These are phyloP conservation scores for Chesias legatella DNA, from an alignment of 2,888 invertebrate genomes.

Conservation along the genomic window DNA sequence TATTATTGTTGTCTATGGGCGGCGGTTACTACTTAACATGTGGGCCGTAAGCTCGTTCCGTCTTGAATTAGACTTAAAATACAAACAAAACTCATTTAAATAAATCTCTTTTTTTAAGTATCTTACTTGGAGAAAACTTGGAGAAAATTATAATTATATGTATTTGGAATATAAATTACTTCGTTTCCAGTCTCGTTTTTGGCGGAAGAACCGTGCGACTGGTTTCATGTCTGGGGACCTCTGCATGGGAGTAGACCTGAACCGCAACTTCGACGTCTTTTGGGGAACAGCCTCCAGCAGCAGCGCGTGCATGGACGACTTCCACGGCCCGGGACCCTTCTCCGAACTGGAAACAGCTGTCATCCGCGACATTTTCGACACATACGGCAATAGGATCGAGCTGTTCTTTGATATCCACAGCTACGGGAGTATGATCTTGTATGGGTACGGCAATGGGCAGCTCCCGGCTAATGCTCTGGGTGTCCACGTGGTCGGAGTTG, in stretches of 20 bases:
- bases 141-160: too few relatives aligned
- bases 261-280: slow-evolving; percentile 85
- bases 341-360: slow-evolving; percentile 83
- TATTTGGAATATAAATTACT: too few relatives aligned
- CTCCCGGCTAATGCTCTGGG: slow-evolving; percentile 65
- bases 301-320: slow-evolving; percentile 80
- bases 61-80: too few relatives aligned
- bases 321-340: slow-evolving; percentile 80
- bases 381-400: slow-evolving; percentile 68
- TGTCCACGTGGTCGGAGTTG: slow-evolving; percentile 51
- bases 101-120: too few relatives aligned
- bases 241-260: slow-evolving; percentile 86
- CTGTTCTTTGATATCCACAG: slow-evolving; percentile 87
- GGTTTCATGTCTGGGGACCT: slow-evolving; percentile 34
- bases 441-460: slow-evolving; percentile 46
- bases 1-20: too few relatives aligned
- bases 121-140: too few relatives aligned
- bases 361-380: slow-evolving; percentile 77
- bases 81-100: too few relatives aligned
- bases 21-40: too few relatives aligned
- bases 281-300: slow-evolving; percentile 79
- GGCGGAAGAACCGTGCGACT: slow-evolving; percentile 82
- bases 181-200: slow-evolving; percentile 73
- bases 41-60: too few relatives aligned
- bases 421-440: slow-evolving; percentile 81